Conservation (phyloP, 2,888 invertebrate species). For the Mayetiola destructor region DNA sequence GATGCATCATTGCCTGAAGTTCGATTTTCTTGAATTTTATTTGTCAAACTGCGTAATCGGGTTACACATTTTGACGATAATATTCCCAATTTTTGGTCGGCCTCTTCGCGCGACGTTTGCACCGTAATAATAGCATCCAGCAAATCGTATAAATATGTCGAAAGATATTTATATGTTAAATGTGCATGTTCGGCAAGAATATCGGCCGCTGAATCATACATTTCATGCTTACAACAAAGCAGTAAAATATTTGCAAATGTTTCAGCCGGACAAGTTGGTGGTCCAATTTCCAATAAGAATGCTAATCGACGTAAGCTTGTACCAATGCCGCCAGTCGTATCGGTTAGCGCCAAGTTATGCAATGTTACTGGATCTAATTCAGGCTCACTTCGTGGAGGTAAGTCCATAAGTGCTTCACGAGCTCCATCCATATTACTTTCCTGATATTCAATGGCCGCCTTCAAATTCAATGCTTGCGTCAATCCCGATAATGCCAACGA, state of each 20-base stretch:
- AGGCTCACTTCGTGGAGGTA: conserved; percentile 89
- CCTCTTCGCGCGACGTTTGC: conserved; percentile 92
- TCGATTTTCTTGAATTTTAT: conserved; percentile 85
- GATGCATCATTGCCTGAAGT: conserved; percentile 77
- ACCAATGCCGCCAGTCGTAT: conserved; percentile 88
- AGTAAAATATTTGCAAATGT: conserved; percentile 91
- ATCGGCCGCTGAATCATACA: conserved; percentile 94
- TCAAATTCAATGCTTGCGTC: conserved; percentile 95
- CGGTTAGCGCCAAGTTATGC: conserved; percentile 87
- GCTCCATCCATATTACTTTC: conserved; percentile 74
- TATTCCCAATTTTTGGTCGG: conserved; percentile 89
- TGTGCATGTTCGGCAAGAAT: conserved; percentile 94
- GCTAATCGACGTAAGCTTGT: conserved; percentile 67
- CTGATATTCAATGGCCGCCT: conserved; percentile 96
- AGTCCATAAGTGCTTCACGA: conserved; percentile 71
- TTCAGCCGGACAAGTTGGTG: conserved; percentile 77
- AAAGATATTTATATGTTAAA: conserved; percentile 86
- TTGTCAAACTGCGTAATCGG: conserved; percentile 75
- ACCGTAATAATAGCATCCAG: conserved; percentile 93
- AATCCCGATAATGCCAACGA: conserved; percentile 90
- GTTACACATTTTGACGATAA: conserved; percentile 85
- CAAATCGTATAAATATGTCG: conserved; percentile 86
- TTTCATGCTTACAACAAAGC: conserved; percentile 92
- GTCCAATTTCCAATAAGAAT: conserved; percentile 87
- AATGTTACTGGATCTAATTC: conserved; percentile 95